Base-by-base conservation (phyloP, 2,888 invertebrate species). In the Anthoptus insignis region DNA sequence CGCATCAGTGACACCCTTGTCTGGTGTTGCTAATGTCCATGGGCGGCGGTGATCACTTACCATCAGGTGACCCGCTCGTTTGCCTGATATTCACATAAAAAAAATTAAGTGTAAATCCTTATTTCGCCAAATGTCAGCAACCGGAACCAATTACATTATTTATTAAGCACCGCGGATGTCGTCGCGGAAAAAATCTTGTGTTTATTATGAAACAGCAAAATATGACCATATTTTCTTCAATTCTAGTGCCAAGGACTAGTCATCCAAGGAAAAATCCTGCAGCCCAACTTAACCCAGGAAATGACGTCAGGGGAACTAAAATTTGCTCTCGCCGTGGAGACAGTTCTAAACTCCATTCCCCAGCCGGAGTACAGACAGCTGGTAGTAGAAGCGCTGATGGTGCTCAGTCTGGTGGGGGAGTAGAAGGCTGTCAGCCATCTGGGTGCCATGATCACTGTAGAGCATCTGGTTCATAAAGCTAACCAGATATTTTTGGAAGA, bases 301-400 rank as follows among this genome's bases (percentile, higher is more conserved):
- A 99, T 99, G 99, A 99, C 99, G 0, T 96, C 99, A 0, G 99
- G 99, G 45, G 99, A 99, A 91, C 90, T 99, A 76, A 99, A 99
- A 91, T 99, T 99, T 89, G 99, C 99, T 0, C 93, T 99, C 14
- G 98, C 98, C 61, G 99, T 99, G 0, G 99, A 99, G 90, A 97
- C 98, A 1, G 99, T 99, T 2, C 93, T 99, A 57, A 99, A 99
- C 86, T 97, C 97, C 57, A 99, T 99, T 77, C 99, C 99, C 0
- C 99, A 99, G 86, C 99, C 99, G 0, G 99, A 99, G 86, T 99
- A 99, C 89, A 95, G 99, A 21, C 99, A 99, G 84, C 89, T 99
- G 70, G 97, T 99, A 60, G 99, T 99, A 0, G 99, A 99, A 91
- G 99, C 99, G 0, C 91, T 99, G 56, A 99, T 99, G 98, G 98